A percentile compares a stretch with the other conserved stretches of the same genome.
phyloP scores from a whole-genome alignment of 2,113 vertebrate genomes.

The Upupa epops region DNA sequence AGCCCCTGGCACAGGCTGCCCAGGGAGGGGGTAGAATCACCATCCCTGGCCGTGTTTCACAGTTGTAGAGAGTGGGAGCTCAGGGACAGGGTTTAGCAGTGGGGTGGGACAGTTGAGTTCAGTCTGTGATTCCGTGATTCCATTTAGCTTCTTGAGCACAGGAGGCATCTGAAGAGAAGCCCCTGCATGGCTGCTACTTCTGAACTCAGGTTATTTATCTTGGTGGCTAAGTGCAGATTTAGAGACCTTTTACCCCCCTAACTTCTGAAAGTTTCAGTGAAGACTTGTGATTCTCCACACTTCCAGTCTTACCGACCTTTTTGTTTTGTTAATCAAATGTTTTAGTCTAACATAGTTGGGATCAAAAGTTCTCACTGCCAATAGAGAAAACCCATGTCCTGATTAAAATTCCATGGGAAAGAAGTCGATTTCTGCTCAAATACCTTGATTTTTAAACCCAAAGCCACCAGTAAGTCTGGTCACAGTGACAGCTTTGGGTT shows the following conservation, averaged over 20 bases:
- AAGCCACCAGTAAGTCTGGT: background rate
- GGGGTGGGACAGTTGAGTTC: too few relatives aligned
- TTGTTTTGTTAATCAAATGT: background rate
- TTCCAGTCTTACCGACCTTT: background rate
- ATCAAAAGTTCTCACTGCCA: background rate
- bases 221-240: background rate
- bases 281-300: background rate
- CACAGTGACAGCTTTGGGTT: background rate
- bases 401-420: background rate
- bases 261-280: background rate
- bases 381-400: background rate
- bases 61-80: too few relatives aligned
- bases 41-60: too few relatives aligned
- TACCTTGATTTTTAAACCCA: background rate
- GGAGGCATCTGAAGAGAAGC: background rate
- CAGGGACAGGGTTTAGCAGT: too few relatives aligned
- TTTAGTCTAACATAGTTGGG: too few relatives aligned
- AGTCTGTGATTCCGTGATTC: too few relatives aligned
- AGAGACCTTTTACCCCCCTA: background rate
- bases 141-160: background rate
- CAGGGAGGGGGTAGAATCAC: too few relatives aligned
- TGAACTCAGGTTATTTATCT: background rate
- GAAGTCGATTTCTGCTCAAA: background rate
- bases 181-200: background rate
- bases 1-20: too few relatives aligned